phyloP scores from a whole-genome alignment of 2,797 vertebrate genomes.

The Lacerta bilineata region DNA sequence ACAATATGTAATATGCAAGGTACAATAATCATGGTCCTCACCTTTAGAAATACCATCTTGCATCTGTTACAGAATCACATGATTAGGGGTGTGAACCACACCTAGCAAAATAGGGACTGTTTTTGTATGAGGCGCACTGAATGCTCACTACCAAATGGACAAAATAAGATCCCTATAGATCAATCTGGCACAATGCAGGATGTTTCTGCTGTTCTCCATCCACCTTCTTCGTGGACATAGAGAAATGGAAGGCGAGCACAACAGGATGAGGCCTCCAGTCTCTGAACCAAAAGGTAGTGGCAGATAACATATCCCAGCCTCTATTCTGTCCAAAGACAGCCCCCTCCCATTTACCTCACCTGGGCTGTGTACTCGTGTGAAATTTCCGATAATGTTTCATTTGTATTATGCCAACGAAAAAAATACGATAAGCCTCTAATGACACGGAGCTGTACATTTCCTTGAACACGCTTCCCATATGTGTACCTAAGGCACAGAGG shows the following conservation, averaged over 20 bases:
- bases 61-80: background rate
- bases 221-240: background rate
- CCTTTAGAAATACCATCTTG: background rate
- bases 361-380: constrained; percentile 26
- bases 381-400: accelerated
- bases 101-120: background rate
- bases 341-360: constrained; percentile 52
- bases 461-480: constrained; percentile 72
- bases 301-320: background rate
- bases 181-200: background rate
- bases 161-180: background rate
- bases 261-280: background rate
- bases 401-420: accelerated
- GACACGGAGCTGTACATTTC: constrained; percentile 9
- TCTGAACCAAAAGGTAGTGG: background rate
- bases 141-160: background rate
- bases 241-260: background rate
- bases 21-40: background rate
- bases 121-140: background rate
- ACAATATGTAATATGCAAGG: no score
- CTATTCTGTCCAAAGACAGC: constrained; percentile 1
- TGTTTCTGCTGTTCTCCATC: background rate
- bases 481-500: constrained; percentile 65
- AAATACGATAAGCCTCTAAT: accelerated
- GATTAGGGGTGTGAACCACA: background rate